These are phyloP conservation scores for Polydrusus pterygomalis DNA, from an alignment of 2,888 invertebrate genomes.

Conservation along the genomic window DNA sequence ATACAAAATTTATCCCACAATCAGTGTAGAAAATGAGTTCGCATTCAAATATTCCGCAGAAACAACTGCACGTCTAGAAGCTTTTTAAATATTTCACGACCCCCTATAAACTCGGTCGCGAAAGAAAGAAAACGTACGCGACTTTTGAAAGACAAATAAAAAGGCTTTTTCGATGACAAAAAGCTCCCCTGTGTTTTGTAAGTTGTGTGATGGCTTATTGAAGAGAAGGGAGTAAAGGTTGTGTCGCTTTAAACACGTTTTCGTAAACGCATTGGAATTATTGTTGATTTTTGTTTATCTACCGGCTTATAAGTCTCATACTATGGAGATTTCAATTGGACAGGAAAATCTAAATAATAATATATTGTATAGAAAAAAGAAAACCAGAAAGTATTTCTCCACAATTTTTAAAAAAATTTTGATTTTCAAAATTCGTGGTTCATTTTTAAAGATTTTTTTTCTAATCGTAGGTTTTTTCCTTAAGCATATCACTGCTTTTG, in stretches of 20 bases:
- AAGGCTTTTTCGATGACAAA: slow-evolving; percentile 42
- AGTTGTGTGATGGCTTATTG: slow-evolving; percentile 37
- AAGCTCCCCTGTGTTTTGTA: slow-evolving; percentile 36
- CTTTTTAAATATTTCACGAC: slow-evolving; percentile 59
- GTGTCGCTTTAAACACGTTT: neutral
- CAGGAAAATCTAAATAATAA: too few species aligned
- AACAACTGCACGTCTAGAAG: slow-evolving; percentile 61
- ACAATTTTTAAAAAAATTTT: too few species aligned
- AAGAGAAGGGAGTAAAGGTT: neutral
- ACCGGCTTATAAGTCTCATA: too few species aligned
- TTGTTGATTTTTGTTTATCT: neutral
- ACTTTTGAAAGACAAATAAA: slow-evolving; percentile 50
- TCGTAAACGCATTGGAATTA: neutral
- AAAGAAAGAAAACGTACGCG: slow-evolving; percentile 48
- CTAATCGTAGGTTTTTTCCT: too few species aligned
- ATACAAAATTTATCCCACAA: slow-evolving; percentile 61
- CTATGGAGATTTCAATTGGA: neutral
- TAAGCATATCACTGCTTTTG: too few species aligned
- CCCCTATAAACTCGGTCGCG: slow-evolving; percentile 36
- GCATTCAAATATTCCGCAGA: slow-evolving; percentile 67
- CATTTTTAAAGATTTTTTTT: too few species aligned
- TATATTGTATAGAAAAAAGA: too few species aligned
- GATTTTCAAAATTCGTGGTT: too few species aligned
- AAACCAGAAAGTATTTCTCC: too few species aligned
- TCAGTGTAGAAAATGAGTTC: slow-evolving; percentile 67